Percentiles rank a stretch among this genome's conserved stretches.
phyloP scores from a whole-genome alignment of 2,797 vertebrate species.

The Semotilus atromaculatus region DNA sequence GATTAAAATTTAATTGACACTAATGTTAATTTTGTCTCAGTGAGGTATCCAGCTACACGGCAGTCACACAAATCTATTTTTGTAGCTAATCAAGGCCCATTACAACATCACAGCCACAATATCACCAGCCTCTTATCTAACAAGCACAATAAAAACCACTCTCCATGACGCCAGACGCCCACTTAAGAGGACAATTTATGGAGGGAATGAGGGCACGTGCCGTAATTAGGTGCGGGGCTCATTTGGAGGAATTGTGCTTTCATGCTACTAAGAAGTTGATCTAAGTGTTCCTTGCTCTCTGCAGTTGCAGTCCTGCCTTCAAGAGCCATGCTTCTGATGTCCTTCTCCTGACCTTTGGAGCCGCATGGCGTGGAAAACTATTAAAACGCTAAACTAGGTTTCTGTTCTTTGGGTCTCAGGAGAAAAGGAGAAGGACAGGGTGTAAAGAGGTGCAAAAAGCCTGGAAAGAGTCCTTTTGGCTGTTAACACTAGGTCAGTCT shows the following conservation, averaged over 20 bases:
- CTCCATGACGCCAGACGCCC: conserved; percentile 30
- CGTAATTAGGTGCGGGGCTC: conserved; percentile 21
- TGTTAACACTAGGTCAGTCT: conserved; percentile 48
- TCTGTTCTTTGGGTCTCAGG: conserved; percentile 49
- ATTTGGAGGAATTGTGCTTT: conserved; percentile 19
- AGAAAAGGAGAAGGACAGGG: conserved; percentile 39
- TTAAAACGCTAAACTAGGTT: conserved; percentile 57
- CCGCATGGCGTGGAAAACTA: conserved; percentile 47
- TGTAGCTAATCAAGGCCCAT: conserved; percentile 44
- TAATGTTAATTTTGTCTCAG: conserved; percentile 75
- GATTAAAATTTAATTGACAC: conserved; percentile 81
- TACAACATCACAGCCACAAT: conserved; percentile 44
- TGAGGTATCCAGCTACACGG: conserved; percentile 65
- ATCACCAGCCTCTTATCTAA: conserved; percentile 46
- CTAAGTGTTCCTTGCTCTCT: background rate
- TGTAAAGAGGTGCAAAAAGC: conserved; percentile 59
- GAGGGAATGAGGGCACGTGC: conserved; percentile 33
- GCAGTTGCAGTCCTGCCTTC: conserved; percentile 27
- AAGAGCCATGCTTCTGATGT: conserved; percentile 1
- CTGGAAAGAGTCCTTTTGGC: conserved; percentile 37
- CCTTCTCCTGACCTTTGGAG: conserved; percentile 50
- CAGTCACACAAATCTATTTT: conserved; percentile 49
- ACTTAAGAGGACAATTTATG: conserved; percentile 41
- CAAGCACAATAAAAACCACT: conserved; percentile 50
- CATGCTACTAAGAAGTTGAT: background rate